phyloP scores from a whole-genome alignment of 2,113 vertebrate genomes.

The Stomatorhinus ivindoensis region DNA sequence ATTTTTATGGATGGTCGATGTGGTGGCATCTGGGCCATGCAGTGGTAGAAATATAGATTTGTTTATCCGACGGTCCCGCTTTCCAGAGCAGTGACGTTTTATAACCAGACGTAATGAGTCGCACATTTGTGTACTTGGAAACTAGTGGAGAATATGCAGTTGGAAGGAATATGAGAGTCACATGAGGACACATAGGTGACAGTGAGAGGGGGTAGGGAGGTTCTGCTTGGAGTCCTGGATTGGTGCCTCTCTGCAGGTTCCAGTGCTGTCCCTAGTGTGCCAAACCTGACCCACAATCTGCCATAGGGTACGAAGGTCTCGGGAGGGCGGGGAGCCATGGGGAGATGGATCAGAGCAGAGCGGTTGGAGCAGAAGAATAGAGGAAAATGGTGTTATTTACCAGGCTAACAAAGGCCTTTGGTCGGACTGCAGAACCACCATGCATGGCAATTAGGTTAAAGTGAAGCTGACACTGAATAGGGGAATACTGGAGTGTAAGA shows the following conservation, averaged over 20 bases:
- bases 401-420: neutral
- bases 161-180: neutral
- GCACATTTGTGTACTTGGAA: neutral
- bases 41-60: neutral
- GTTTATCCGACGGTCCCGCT: neutral
- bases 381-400: neutral
- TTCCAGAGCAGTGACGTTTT: neutral
- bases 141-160: neutral
- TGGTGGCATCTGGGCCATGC: neutral
- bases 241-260: neutral
- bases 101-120: slow-evolving; percentile 12
- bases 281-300: neutral
- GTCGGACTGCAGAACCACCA: neutral
- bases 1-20: neutral
- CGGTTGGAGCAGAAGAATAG: neutral
- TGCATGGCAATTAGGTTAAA: neutral
- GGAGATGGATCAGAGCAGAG: neutral
- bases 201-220: neutral
- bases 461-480: neutral
- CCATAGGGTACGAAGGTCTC: neutral
- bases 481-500: neutral
- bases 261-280: neutral
- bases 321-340: neutral
- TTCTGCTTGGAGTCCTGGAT: neutral
- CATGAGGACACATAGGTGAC: neutral